Base-by-base conservation (phyloP, 2,797 vertebrate genomes). In the Emydoidea blandingii region DNA sequence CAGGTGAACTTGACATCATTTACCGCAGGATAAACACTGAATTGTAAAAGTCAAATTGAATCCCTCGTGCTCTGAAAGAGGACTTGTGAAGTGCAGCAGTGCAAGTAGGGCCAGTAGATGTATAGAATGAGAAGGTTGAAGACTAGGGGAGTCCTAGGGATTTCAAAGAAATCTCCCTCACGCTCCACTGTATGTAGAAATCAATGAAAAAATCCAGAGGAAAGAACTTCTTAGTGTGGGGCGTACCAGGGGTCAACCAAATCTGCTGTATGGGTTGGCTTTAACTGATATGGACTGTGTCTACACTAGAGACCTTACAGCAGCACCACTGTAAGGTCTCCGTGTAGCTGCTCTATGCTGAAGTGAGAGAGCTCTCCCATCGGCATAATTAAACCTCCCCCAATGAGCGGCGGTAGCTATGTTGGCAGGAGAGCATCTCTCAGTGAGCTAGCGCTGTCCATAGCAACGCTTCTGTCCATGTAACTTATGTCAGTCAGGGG, bases 191-290 rank as follows among this genome's bases (percentile, higher is more conserved):
- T 62, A 81, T 82, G 59, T 88, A 27, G 10, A 91, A 83, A 62
- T 95, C 47, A 87, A 50, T 52, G 83, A 94, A 89, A 94, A 93
- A 62, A 57, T 12, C 3, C 81, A 91, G 89, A 92, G 3, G 12
- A 89, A 97, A 94, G 34, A 88, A 27, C n/a, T 84, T 93, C 54
- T 97, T 97, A 83, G 88, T 88, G 74, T 92, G n/a, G 89, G 83
- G 37, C 81, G 93, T 79, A 78, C n/a, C 86, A 94, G 53, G 87
- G 94, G 80, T 37, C 93, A 34, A 54, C 97, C 91, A 93, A 84
- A 9, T 44, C 85, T 54, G 81, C 56, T 86, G 4, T 53, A 85
- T 95, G 41, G 92, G 90, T 37, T 79, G 78, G 44, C 47, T 87
- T 87, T 90, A 94, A 90, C 93, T 89, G 41, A 65, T 62, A 34